Evolutionary conservation across 1,140 invertebrate species (phyloP).

Genomic region (Triops longicaudatus): DNA sequence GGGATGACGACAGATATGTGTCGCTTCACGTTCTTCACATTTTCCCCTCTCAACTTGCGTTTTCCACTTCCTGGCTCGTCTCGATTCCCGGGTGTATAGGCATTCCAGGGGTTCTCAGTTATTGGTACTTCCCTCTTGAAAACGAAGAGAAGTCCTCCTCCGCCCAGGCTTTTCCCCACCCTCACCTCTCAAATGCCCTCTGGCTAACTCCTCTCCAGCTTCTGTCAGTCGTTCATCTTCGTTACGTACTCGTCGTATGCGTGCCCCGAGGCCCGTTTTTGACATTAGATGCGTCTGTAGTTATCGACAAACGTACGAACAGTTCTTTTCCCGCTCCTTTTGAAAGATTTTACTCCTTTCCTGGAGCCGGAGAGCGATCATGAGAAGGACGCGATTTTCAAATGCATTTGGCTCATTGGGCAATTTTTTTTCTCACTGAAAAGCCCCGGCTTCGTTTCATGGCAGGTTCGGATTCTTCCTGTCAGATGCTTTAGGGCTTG

Average conservation of each 20-base stretch:
- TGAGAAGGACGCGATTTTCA: too few relatives aligned
- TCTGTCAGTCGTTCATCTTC: neutral
- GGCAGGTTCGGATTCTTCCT: neutral
- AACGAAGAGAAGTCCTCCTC: neutral
- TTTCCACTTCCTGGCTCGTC: neutral
- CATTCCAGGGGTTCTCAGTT: neutral
- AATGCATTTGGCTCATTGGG: neutral
- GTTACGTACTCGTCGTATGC: neutral
- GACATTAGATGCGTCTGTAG: neutral
- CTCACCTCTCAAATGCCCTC: neutral
- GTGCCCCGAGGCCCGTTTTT: neutral
- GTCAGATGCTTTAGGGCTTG: neutral
- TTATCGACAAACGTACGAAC: neutral
- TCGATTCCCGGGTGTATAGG: neutral
- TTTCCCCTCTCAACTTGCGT: neutral
- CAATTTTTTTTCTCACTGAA: neutral
- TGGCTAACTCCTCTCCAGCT: neutral
- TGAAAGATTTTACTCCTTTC: too few relatives aligned
- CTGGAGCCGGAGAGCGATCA: too few relatives aligned
- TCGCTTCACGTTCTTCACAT: too few relatives aligned
- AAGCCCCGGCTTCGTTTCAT: neutral
- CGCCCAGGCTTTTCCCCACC: too few relatives aligned
- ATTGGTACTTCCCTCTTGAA: slow-evolving; percentile 13
- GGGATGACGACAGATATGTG: too few relatives aligned
- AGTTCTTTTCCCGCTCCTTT: neutral